Evolutionary conservation across 2,797 vertebrate genomes (phyloP).

Genomic region (Glossophaga mutica): DNA sequence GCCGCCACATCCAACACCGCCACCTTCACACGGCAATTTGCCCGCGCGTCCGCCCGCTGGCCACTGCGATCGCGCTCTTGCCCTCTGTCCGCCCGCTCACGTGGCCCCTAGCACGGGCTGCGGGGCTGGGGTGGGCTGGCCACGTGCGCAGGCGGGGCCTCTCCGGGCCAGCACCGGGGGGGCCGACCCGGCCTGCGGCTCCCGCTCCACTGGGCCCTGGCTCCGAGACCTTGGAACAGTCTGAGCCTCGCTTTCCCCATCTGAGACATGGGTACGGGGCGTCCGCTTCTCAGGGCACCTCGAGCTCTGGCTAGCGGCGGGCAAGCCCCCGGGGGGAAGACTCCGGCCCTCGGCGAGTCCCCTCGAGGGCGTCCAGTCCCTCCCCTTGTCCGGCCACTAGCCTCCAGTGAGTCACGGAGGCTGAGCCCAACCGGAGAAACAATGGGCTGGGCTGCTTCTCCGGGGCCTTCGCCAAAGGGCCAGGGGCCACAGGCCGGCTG

Average conservation of each 20-base stretch:
- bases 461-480: conserved; percentile 17
- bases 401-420: conserved; percentile 61
- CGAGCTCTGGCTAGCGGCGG: neutral
- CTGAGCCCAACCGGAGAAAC: conserved; percentile 67
- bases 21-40: accelerated
- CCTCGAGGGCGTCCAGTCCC: neutral
- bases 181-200: neutral
- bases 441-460: conserved; percentile 60
- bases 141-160: neutral
- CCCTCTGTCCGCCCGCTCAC: accelerated
- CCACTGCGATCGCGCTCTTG: accelerated
- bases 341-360: neutral
- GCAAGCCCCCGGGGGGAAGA: neutral
- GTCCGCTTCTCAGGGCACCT: neutral
- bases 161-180: neutral
- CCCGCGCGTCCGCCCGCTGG: accelerated
- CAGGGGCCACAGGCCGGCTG: conserved; percentile 1
- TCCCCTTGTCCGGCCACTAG: conserved; percentile 40
- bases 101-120: accelerated
- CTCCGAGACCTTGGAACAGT: neutral
- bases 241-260: neutral
- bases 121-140: neutral
- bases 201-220: neutral
- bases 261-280: neutral
- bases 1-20: accelerated